Evolutionary conservation across 2,797 vertebrate genomes (phyloP).

Genomic region (Microctenopoma stevenorrisi): DNA sequence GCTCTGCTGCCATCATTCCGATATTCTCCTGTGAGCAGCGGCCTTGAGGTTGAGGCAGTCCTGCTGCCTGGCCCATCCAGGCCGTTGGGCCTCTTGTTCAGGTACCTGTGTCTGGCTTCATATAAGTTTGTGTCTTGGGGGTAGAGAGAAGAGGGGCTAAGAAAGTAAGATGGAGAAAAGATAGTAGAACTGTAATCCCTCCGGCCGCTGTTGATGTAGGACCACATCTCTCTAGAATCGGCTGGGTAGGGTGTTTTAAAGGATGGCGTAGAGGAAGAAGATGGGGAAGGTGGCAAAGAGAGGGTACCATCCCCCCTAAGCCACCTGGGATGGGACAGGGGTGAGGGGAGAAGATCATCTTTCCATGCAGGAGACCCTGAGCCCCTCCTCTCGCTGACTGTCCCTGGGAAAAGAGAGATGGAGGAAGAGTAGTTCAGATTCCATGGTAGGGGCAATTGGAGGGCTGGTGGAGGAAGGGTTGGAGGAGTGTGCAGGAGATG

Average conservation of each 20-base stretch:
- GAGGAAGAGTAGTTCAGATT: constrained; percentile 76
- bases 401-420: constrained; percentile 74
- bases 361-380: constrained; percentile 80
- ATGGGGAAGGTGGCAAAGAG: constrained; percentile 70
- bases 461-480: constrained; percentile 66
- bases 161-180: constrained; percentile 76
- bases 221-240: constrained; percentile 82
- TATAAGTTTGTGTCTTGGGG: constrained; percentile 70
- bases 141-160: constrained; percentile 74
- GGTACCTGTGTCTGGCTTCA: constrained; percentile 77
- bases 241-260: constrained; percentile 81
- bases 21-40: constrained; percentile 69
- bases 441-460: constrained; percentile 79
- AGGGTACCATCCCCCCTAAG: constrained; percentile 72
- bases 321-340: constrained; percentile 79
- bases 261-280: constrained; percentile 73
- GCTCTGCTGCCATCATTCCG: constrained; percentile 69
- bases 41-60: constrained; percentile 73
- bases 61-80: constrained; percentile 79
- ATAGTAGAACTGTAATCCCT: constrained; percentile 77
- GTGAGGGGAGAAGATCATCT: constrained; percentile 74
- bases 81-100: constrained; percentile 80
- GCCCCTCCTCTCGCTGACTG: constrained; percentile 75
- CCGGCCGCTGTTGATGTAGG: constrained; percentile 73
- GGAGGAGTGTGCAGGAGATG: constrained; percentile 73